Conservation (phyloP, 2,797 vertebrate genomes). For the Enteromius mattozi region DNA sequence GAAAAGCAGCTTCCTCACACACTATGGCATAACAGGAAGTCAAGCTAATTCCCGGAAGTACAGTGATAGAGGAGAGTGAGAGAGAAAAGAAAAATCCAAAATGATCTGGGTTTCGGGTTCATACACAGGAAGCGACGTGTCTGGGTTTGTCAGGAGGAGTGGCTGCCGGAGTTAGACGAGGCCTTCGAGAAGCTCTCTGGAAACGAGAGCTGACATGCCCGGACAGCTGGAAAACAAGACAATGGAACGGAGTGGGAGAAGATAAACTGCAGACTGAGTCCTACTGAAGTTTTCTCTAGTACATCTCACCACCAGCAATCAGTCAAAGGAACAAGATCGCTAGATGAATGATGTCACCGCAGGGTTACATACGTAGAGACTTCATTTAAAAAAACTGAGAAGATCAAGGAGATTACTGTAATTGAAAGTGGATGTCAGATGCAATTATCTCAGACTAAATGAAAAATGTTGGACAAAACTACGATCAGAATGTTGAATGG, state of each 20-base stretch:
- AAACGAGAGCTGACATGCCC: conserved; percentile 51
- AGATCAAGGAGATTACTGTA: conserved; percentile 7
- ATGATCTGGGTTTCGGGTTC: conserved; percentile 32
- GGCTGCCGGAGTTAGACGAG: conserved; percentile 14
- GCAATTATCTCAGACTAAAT: conserved; percentile 7
- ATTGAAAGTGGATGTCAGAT: neutral
- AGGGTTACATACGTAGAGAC: neutral
- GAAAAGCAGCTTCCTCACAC: conserved; percentile 52
- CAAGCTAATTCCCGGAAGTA: conserved; percentile 62
- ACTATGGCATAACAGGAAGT: conserved; percentile 60
- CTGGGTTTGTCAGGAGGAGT: conserved; percentile 54
- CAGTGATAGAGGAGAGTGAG: conserved; percentile 44
- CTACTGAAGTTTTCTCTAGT: conserved; percentile 35
- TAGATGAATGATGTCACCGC: neutral
- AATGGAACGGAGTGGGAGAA: conserved; percentile 17
- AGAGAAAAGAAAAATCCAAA: conserved; percentile 13
- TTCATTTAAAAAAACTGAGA: conserved; percentile 4
- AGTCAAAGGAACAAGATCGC: neutral
- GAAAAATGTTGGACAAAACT: neutral
- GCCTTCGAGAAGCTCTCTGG: conserved; percentile 20
- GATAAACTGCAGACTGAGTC: conserved; percentile 14
- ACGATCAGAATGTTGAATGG: neutral
- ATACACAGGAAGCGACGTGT: conserved; percentile 54
- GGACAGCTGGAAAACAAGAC: conserved; percentile 55
- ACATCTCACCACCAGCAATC: conserved; percentile 3